Conservation (phyloP, 2,888 invertebrate genomes). For the Pecten maximus region DNA sequence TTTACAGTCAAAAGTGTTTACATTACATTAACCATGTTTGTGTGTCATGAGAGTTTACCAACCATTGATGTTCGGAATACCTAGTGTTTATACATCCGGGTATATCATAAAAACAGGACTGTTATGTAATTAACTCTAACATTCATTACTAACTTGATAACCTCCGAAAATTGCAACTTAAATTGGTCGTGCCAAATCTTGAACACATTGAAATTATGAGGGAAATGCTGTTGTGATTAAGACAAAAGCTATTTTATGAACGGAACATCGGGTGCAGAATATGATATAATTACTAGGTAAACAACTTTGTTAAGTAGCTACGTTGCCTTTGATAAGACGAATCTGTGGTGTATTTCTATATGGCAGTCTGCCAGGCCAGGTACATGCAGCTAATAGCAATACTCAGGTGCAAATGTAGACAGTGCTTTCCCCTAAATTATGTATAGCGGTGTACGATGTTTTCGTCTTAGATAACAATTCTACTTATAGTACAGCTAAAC, state of each 20-base stretch:
- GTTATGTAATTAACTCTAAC: no score
- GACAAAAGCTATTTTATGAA: background rate
- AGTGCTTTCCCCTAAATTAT: background rate
- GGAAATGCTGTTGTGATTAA: background rate
- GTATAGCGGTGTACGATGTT: background rate
- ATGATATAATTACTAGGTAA: background rate
- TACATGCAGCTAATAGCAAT: background rate
- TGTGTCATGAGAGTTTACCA: background rate
- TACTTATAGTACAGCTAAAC: background rate
- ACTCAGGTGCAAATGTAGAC: background rate
- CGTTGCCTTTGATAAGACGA: background rate
- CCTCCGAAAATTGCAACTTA: background rate
- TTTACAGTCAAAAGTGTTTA: background rate
- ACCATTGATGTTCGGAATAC: background rate
- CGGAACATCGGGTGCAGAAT: background rate
- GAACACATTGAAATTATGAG: background rate
- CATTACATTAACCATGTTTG: no score
- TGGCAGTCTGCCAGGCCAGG: background rate
- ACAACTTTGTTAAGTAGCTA: background rate
- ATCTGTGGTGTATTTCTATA: background rate
- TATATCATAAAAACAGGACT: no score
- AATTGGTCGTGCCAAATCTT: background rate
- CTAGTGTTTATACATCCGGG: background rate
- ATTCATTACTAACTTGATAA: background rate
- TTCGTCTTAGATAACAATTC: background rate